These are phyloP conservation scores for Toxotes chatareus DNA, from an alignment of 2,113 vertebrate species.

Conservation along the genomic window DNA sequence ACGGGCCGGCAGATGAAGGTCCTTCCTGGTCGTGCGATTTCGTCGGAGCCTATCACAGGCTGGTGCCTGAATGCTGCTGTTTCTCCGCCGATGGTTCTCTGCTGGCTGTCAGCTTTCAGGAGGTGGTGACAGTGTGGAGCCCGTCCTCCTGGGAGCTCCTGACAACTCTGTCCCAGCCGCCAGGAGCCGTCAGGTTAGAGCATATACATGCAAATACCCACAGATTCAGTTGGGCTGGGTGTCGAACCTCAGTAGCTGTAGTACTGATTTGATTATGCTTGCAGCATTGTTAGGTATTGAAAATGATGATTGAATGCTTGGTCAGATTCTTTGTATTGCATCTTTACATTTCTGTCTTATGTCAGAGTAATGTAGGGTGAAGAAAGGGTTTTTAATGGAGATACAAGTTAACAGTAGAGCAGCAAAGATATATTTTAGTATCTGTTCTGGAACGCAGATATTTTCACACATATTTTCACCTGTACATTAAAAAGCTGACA, in stretches of 20 bases:
- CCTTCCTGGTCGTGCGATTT: constrained; percentile 95
- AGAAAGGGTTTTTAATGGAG: no score
- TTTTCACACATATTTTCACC: no score
- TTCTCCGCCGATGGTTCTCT: constrained; percentile 96
- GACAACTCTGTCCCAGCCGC: constrained; percentile 93
- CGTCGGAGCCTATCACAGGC: constrained; percentile 91
- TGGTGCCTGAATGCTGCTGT: constrained; percentile 89
- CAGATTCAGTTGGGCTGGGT: neutral
- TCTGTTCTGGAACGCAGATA: no score
- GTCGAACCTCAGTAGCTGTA: neutral
- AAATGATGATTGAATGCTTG: neutral
- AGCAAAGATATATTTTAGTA: no score
- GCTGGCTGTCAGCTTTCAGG: constrained; percentile 91
- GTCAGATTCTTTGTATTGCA: neutral
- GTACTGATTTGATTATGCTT: neutral
- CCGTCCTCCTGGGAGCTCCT: constrained; percentile 92
- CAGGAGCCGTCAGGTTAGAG: constrained; percentile 89
- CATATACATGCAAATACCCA: neutral
- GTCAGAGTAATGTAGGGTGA: no score
- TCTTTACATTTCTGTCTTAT: no score
- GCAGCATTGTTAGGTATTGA: neutral
- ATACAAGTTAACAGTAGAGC: no score
- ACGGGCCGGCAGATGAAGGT: constrained; percentile 77
- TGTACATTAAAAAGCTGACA: no score
- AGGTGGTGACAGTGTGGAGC: constrained; percentile 94